Conservation (phyloP, 2,888 invertebrate species). For the Atherix ibis region DNA sequence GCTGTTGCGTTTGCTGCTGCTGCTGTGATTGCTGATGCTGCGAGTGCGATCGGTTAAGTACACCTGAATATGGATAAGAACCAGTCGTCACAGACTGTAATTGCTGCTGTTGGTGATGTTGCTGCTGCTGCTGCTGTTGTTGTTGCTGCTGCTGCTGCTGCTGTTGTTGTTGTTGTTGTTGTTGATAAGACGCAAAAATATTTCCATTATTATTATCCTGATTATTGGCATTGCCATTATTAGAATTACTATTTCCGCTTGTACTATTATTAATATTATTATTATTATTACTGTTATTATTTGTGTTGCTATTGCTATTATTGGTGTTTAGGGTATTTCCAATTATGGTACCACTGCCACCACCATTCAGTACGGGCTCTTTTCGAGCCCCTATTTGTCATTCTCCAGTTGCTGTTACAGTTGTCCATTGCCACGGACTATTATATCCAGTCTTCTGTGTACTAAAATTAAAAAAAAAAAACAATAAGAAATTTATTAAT, state of each 20-base stretch:
- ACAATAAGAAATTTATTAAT: too few species aligned
- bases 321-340: constrained; percentile 7
- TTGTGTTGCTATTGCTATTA: constrained; percentile 8
- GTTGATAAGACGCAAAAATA: too few species aligned
- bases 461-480: constrained; percentile 16
- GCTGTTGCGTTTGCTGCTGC: neutral
- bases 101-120: neutral
- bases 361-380: constrained; percentile 24
- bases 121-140: neutral
- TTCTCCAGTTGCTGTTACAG: constrained; percentile 41
- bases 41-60: too few species aligned
- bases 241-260: too few species aligned
- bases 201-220: too few species aligned
- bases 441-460: constrained; percentile 32
- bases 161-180: constrained; percentile 10
- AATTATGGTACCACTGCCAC: constrained; percentile 5
- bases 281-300: neutral
- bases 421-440: constrained; percentile 43
- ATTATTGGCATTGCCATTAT: too few species aligned
- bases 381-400: constrained; percentile 37
- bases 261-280: neutral
- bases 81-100: neutral
- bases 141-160: neutral
- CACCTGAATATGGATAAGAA: too few species aligned
- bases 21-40: neutral